Evolutionary conservation across 2,797 vertebrate genomes (phyloP), one percentile per base, ranked within the genome.

Genomic region (Molothrus aeneus): DNA sequence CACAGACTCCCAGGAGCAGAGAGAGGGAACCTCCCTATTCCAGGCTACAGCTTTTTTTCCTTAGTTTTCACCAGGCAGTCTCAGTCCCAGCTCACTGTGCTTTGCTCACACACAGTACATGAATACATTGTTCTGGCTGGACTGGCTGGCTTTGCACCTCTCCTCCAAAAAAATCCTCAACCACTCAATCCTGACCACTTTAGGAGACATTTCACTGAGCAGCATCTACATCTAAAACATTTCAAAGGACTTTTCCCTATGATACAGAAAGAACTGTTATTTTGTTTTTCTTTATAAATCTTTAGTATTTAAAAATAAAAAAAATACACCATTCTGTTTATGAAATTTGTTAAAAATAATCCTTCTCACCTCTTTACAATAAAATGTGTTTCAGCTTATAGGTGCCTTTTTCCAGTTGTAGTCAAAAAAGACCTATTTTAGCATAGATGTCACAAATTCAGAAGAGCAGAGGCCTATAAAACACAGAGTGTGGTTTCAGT

Each of bases 391-490:
- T 88, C 38, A 59, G n/a, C 59, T 73, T 43, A 66, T 4, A 74
- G 29, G n/a, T 80, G 43, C 57, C 53, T 82, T 80, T 89, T 96
- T 45, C 29, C 71, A 81, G 19, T 32, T 82, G 34, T 65, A 86
- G 61, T 64, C 42, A 48, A 60, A 86, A 68, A 73, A 72, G 29
- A 31, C 19, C 13, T 72, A 26, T 60, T 94, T 70, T 85, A 60
- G 77, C 34, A 40, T 6, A 77, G 56, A 31, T 60, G 57, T 86
- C 75, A 57, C 17, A 45, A 29, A 42, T 90, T 79, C 18, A n/a
- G 59, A 94, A 90, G 42, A 92, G 42, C 63, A 57, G 68, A 91
- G 64, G 83, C 45, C 64, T 69, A 17, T 63, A 88, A 93, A 94
- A 90, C 50, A 74, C 28, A n/a, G 42, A 74, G 26, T 11, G 11